These are phyloP conservation scores for Tachysurus fulvidraco DNA, from an alignment of 2,113 vertebrate species.

Conservation along the genomic window DNA sequence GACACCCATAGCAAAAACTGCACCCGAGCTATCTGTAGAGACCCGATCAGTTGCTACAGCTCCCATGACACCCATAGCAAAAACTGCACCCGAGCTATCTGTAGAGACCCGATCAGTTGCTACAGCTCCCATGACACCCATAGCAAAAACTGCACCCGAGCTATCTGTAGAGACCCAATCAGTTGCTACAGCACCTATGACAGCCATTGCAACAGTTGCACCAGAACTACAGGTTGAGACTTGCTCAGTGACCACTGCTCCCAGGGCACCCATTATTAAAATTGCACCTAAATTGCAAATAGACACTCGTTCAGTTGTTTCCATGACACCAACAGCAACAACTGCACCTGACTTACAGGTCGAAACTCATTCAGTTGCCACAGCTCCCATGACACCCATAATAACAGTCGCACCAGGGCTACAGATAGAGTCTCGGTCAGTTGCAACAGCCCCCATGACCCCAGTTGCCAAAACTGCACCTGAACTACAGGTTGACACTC, in stretches of 20 bases:
- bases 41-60: slow-evolving; percentile 22
- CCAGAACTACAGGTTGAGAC: neutral
- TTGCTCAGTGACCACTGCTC: slow-evolving; percentile 20
- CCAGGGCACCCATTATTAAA: slow-evolving; percentile 10
- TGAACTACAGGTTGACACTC: neutral
- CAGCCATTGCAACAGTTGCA: neutral
- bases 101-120: neutral
- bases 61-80: slow-evolving; percentile 21
- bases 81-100: neutral
- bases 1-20: slow-evolving; percentile 8
- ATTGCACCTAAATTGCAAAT: neutral
- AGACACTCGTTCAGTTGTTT: slow-evolving; percentile 6
- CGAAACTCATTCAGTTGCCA: slow-evolving; percentile 1
- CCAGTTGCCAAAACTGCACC: neutral
- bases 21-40: neutral
- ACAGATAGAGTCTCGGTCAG: neutral
- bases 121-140: slow-evolving; percentile 28
- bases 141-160: neutral
- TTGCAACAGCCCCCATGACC: slow-evolving; percentile 33
- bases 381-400: neutral
- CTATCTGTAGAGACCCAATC: neutral
- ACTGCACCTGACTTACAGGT: slow-evolving; percentile 7
- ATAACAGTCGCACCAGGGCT: neutral
- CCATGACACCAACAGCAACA: slow-evolving; percentile 11
- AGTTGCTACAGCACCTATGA: slow-evolving; percentile 28